phyloP scores from a whole-genome alignment of 2,888 invertebrate genomes.

The Amblyjoppa proteus region DNA sequence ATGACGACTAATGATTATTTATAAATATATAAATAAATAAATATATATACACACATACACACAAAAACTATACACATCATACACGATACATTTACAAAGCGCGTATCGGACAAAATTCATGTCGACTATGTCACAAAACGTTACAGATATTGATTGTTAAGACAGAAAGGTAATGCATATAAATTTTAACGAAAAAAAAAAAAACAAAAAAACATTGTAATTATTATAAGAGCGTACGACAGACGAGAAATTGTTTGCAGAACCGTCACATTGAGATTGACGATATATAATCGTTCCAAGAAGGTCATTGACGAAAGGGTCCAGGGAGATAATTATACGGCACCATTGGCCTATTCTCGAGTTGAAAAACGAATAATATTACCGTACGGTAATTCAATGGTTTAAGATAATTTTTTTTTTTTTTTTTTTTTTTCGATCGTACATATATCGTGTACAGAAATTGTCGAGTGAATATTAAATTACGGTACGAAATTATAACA shows the following conservation, averaged over 20 bases:
- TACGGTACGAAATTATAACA: too few species aligned
- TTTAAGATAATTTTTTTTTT: neutral
- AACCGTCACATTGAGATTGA: slow-evolving; percentile 19
- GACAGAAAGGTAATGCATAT: slow-evolving; percentile 55
- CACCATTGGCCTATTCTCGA: slow-evolving; percentile 17
- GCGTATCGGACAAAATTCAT: slow-evolving; percentile 58
- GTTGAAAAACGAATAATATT: neutral
- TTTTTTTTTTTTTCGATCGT: neutral
- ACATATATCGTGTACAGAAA: slow-evolving; percentile 6
- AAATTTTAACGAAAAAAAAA: slow-evolving; percentile 41
- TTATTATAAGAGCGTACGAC: slow-evolving; percentile 48
- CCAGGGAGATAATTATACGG: slow-evolving; percentile 20
- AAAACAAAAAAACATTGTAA: slow-evolving; percentile 54
- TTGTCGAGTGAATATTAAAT: too few species aligned
- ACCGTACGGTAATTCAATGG: too few species aligned
- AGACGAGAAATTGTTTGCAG: slow-evolving; percentile 47
- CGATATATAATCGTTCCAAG: neutral
- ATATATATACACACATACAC: slow-evolving; percentile 52
- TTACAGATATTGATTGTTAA: slow-evolving; percentile 69
- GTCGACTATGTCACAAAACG: slow-evolving; percentile 52
- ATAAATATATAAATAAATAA: slow-evolving; percentile 61
- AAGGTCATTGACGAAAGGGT: neutral
- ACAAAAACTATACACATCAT: slow-evolving; percentile 47
- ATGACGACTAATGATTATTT: slow-evolving; percentile 68
- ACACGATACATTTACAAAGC: slow-evolving; percentile 42